A percentile compares a stretch with the other conserved stretches of the same genome.
phyloP scores from a whole-genome alignment of 1,140 invertebrate species.

The Drosophila equinoxialis region DNA sequence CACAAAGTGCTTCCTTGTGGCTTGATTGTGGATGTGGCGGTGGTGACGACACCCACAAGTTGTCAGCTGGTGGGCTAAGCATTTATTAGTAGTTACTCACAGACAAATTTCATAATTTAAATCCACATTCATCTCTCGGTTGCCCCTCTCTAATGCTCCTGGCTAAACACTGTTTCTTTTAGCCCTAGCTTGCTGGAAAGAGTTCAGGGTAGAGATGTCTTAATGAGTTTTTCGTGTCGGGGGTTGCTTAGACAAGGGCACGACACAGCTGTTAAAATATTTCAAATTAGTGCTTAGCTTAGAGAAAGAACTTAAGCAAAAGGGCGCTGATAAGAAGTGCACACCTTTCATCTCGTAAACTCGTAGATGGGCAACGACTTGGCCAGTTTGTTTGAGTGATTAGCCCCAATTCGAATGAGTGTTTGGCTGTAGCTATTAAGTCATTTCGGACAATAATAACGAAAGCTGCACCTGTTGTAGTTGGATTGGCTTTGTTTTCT shows the following conservation, averaged over 20 bases:
- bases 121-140: conserved; percentile 41
- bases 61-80: conserved; percentile 49
- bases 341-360: too few relatives aligned
- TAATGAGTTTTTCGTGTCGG: conserved; percentile 72
- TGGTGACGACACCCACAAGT: conserved; percentile 38
- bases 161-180: too few relatives aligned
- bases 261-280: conserved; percentile 35
- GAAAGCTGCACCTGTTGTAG: conserved; percentile 17
- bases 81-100: conserved; percentile 74
- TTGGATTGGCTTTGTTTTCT: conserved; percentile 18
- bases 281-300: conserved; percentile 44
- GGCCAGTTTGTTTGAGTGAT: background rate
- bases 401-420: background rate
- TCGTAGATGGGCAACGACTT: too few relatives aligned
- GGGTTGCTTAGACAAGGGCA: conserved; percentile 40
- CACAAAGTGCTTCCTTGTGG: conserved; percentile 44
- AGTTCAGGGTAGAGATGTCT: conserved; percentile 21
- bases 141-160: too few relatives aligned
- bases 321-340: background rate
- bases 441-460: background rate
- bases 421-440: background rate
- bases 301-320: background rate
- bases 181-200: background rate
- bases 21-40: conserved; percentile 5
- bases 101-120: conserved; percentile 69